A percentile compares a stretch with the other conserved stretches of the same genome.
Evolutionary conservation across 1,140 invertebrate genomes (phyloP).

Genomic region (Wasmannia auropunctata): DNA sequence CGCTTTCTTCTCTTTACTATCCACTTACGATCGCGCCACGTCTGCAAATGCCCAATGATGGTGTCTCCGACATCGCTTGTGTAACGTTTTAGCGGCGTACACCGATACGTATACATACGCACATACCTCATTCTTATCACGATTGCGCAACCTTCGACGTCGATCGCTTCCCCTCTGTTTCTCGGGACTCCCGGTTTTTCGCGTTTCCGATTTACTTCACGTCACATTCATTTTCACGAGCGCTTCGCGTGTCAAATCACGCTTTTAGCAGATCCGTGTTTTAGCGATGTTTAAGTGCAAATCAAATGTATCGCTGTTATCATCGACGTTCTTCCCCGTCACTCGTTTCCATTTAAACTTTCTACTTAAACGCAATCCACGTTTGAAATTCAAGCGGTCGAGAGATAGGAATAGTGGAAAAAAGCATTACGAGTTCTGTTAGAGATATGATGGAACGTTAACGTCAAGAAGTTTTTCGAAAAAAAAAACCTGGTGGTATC

Average conservation of each 20-base stretch:
- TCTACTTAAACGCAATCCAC: neutral
- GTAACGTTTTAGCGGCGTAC: neutral
- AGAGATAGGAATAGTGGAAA: neutral
- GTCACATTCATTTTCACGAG: neutral
- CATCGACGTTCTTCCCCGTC: neutral
- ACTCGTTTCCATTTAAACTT: neutral
- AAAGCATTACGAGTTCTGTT: neutral
- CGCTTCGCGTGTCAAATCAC: neutral
- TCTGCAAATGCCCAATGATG: neutral
- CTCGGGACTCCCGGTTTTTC: neutral
- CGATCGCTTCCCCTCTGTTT: neutral
- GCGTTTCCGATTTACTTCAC: neutral
- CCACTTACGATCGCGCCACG: neutral
- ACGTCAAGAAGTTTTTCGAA: neutral
- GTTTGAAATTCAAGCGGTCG: neutral
- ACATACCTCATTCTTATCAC: conserved; percentile 23
- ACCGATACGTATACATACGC: neutral
- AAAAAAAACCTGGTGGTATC: neutral
- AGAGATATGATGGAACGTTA: neutral
- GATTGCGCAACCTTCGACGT: conserved; percentile 26
- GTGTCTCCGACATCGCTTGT: neutral
- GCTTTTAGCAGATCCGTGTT: neutral
- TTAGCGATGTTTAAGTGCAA: neutral
- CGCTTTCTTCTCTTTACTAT: neutral
- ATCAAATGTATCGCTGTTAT: neutral